phyloP scores from a whole-genome alignment of 2,113 vertebrate genomes.

The Pachypanchax playfairii region DNA sequence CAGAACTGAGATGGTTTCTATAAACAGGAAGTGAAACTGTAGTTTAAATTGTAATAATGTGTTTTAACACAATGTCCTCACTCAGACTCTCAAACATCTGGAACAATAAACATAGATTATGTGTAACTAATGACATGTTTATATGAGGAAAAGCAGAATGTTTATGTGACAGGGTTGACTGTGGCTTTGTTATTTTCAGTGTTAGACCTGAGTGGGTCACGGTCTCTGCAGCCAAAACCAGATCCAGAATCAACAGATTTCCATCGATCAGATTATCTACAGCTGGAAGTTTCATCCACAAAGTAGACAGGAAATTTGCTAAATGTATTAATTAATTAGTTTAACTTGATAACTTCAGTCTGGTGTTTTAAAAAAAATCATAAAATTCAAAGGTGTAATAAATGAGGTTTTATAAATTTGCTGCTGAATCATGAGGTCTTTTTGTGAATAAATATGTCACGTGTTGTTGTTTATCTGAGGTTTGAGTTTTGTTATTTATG shows the following conservation, averaged over 20 bases:
- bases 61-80: conserved; percentile 26
- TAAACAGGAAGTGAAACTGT: conserved; percentile 47
- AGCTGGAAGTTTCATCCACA: too few relatives aligned
- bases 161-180: conserved; percentile 32
- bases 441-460: too few relatives aligned
- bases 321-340: too few relatives aligned
- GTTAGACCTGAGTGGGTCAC: conserved; percentile 10
- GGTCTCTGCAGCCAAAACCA: background rate
- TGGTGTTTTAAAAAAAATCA: too few relatives aligned
- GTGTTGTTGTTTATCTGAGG: too few relatives aligned
- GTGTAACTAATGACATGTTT: conserved; percentile 20
- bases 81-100: conserved; percentile 12
- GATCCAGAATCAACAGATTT: background rate
- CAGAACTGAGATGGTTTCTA: background rate
- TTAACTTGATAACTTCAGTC: too few relatives aligned
- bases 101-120: background rate
- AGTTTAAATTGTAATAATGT: conserved; percentile 38
- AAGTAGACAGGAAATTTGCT: too few relatives aligned
- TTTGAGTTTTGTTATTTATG: too few relatives aligned
- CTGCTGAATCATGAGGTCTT: too few relatives aligned
- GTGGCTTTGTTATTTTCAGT: conserved; percentile 21
- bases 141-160: conserved; percentile 8
- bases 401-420: too few relatives aligned
- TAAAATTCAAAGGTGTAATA: too few relatives aligned
- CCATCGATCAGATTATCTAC: too few relatives aligned